These are phyloP conservation scores for Blastobasis adustella DNA, from an alignment of 2,888 invertebrate genomes.

Conservation along the genomic window DNA sequence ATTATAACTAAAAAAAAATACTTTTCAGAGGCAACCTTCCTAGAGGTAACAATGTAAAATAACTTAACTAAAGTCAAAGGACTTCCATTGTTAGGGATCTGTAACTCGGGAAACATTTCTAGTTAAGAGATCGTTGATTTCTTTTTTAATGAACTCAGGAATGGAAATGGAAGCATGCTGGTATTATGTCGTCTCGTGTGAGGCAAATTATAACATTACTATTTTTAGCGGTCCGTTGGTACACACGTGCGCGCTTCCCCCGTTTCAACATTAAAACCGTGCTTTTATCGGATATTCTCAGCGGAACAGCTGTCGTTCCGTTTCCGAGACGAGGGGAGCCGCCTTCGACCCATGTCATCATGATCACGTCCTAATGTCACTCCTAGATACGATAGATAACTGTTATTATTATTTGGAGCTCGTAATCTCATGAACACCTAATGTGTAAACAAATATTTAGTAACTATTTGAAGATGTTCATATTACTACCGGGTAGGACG, in stretches of 20 bases:
- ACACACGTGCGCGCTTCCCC: slow-evolving; percentile 35
- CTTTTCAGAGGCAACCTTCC: too few species aligned
- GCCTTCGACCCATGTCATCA: slow-evolving; percentile 11
- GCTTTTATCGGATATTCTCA: slow-evolving; percentile 48
- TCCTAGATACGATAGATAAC: slow-evolving; percentile 4
- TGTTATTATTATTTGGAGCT: not conserved
- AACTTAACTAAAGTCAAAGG: too few species aligned
- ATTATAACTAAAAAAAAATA: too few species aligned
- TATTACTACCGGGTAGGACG: too few species aligned
- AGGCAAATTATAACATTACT: slow-evolving; percentile 12
- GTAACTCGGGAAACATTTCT: too few species aligned
- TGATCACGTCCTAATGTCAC: slow-evolving; percentile 17
- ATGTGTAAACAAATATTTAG: not conserved
- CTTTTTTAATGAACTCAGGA: too few species aligned
- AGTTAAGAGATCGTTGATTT: too few species aligned
- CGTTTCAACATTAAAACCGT: slow-evolving; percentile 40
- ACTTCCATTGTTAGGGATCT: too few species aligned
- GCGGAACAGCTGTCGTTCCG: slow-evolving; percentile 63
- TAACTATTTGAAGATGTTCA: too few species aligned
- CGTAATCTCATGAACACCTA: not conserved
- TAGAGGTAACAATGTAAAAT: too few species aligned
- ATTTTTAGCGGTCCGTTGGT: slow-evolving; percentile 25
- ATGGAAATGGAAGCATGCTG: too few species aligned
- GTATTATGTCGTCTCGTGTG: too few species aligned
- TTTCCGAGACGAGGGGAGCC: slow-evolving; percentile 55